Evolutionary conservation across 2,888 invertebrate genomes (phyloP), one percentile per base, ranked within the genome.

Genomic region (Steinernema hermaphroditum): DNA sequence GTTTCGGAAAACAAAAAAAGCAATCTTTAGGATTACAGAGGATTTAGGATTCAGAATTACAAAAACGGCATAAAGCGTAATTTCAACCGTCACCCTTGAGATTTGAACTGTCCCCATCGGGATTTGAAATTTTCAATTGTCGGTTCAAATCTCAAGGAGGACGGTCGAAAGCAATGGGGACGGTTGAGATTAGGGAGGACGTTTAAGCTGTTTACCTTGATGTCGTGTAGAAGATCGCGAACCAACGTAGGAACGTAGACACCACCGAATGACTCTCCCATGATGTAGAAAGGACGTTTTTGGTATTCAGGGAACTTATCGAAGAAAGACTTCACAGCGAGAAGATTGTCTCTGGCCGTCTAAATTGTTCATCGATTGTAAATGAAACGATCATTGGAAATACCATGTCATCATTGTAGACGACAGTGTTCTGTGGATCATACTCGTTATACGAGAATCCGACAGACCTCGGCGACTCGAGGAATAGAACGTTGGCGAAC

Each of bases 391-490:
- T n/a, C n/a, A n/a, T n/a, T n/a, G n/a, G n/a, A n/a, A n/a, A n/a
- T n/a, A n/a, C n/a, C 72, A 78, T 72, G 75, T 79, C 83, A 34
- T 80, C 71, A 0, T 75, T 77, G 68, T 77, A 76, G 34, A 72
- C 46, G 4, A 2, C 16, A 22, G 80, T 82, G n/a, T 82, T 77
- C 29, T 77, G 70, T 22, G 72, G n/a, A 32, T 79, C 62, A 44
- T 70, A 69, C 78, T 76, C 71, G 79, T 76, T 62, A 78, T 73
- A 24, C 76, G 34, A 69, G 12, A 43, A 90, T 1, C 89, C 89
- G 41, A 89, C 89, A 68, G 89, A 89, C 27, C 89, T 88, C 43
- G 89, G 89, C 0, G 89, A 86, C 81, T 90, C 89, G 74, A 89
- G 75, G 81, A 88, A 89, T 54, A 89, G 74, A 73, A 89, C 87